Evolutionary conservation across 2,113 vertebrate genomes (phyloP).

Genomic region (Gallinago jamesoni): DNA sequence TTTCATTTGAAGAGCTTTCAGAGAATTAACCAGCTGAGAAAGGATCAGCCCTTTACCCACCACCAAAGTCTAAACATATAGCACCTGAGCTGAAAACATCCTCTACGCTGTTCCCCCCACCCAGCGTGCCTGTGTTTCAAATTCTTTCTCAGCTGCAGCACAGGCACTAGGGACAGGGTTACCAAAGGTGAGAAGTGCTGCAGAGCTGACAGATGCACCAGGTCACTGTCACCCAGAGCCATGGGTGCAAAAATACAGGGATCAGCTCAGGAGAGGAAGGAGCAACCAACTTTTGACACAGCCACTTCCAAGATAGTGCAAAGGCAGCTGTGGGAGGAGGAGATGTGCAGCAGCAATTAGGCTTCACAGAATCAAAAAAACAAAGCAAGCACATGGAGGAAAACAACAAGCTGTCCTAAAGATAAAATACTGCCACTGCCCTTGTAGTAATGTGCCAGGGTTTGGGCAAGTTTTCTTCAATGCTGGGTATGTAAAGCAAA

Average conservation of each 20-base stretch:
- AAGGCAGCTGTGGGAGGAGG: not conserved
- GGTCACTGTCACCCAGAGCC: not conserved
- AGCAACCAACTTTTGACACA: not conserved
- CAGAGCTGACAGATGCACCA: not conserved
- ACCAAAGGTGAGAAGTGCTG: rapidly evolving
- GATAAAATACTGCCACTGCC: rapidly evolving
- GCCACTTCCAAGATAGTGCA: not conserved
- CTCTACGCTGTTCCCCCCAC: not conserved
- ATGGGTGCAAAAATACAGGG: not conserved
- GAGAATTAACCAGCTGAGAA: not conserved
- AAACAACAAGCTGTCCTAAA: not conserved
- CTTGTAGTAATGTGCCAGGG: not conserved
- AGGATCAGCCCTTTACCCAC: not conserved
- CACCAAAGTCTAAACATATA: not conserved
- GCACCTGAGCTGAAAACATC: not conserved
- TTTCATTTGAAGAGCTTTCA: not conserved
- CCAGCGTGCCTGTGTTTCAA: not conserved
- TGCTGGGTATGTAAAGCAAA: not conserved
- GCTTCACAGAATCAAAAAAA: not conserved
- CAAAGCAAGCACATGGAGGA: not conserved
- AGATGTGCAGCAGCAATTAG: not conserved
- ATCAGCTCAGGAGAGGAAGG: not conserved
- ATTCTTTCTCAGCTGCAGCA: rapidly evolving
- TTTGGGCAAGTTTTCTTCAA: not conserved
- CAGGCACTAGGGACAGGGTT: not conserved